Evolutionary conservation across 2,888 invertebrate genomes (phyloP), one percentile per base, ranked within the genome.

Genomic region (Cataglyphis livida): DNA sequence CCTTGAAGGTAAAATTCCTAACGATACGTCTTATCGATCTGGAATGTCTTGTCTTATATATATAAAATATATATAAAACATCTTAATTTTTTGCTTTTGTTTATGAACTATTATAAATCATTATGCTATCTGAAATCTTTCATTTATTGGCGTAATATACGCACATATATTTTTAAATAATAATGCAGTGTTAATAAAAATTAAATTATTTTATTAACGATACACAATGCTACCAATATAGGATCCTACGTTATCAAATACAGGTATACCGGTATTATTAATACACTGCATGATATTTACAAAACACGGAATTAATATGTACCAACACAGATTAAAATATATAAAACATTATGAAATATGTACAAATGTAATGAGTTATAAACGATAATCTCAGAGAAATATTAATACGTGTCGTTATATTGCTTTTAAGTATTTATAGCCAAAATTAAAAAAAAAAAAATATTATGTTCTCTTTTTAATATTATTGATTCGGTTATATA

Each of bases 381-480:
- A 66, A 38, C 7, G 41, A 12, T 9, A 32, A 18, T 7, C 9
- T 28, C 9, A 32, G 62, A 74, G 41, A 57, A 68, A 65, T 64
- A 74, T 15, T 64, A 64, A 32, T 48, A 25, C 25, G 15, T 3
- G 0, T 9, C 28, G n/a, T 38, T 54, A 18, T 15, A 76, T 28
- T 10, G n/a, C 51, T 66, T 54, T 76, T 76, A 76, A 76, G 66
- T 76, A 76, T 76, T 66, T 76, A 41, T 66, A 66, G 66, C 54
- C 38, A 15, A 65, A 25, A 15, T 15, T 15, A 3, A 65, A 65
- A 15, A n/a, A 21, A 25, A 28, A 15, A 21, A 25, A 28, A 15
- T 0, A 21, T 38, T 15, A 15, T 32, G 25, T 38, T 38, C 0
- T 15, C 44, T 44, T 15, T 15, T 44, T 44, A 44, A 5, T 73